phyloP scores from a whole-genome alignment of 2,888 invertebrate species.

The Watsonalla cultraria region DNA sequence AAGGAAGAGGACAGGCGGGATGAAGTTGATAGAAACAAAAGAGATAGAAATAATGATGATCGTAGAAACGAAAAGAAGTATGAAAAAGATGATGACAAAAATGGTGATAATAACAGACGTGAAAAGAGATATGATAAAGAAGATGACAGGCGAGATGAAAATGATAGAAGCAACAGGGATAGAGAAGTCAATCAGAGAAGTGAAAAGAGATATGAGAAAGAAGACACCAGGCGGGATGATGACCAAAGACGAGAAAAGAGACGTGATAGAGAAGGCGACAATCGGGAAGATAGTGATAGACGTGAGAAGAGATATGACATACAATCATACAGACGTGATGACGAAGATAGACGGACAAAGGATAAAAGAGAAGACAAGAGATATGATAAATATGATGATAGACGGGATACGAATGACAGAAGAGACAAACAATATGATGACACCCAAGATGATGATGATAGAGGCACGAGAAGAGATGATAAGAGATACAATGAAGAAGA shows the following conservation, averaged over 20 bases:
- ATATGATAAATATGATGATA: too few species aligned
- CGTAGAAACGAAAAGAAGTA: not conserved
- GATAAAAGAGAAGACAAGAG: constrained; percentile 4
- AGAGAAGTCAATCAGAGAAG: too few species aligned
- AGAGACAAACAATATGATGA: constrained; percentile 14
- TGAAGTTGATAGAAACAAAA: constrained; percentile 3
- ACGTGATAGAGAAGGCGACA: constrained; percentile 13
- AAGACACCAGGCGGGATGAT: not conserved
- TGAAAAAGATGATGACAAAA: not conserved
- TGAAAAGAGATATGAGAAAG: too few species aligned
- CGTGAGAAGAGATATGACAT: not conserved
- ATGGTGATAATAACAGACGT: not conserved
- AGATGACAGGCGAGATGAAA: constrained; percentile 8
- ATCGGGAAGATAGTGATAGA: constrained; percentile 4
- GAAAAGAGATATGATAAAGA: not conserved
- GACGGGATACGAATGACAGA: constrained; percentile 11
- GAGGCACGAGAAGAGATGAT: not conserved
- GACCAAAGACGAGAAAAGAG: constrained; percentile 15
- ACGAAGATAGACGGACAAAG: too few species aligned
- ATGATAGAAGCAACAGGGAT: too few species aligned
- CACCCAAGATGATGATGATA: constrained; percentile 9
- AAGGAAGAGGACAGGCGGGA: constrained; percentile 2
- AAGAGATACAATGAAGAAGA: too few species aligned
- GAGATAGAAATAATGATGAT: not conserved
- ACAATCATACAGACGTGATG: too few species aligned